phyloP scores from a whole-genome alignment of 2,888 invertebrate species.

The Thera britannica region DNA sequence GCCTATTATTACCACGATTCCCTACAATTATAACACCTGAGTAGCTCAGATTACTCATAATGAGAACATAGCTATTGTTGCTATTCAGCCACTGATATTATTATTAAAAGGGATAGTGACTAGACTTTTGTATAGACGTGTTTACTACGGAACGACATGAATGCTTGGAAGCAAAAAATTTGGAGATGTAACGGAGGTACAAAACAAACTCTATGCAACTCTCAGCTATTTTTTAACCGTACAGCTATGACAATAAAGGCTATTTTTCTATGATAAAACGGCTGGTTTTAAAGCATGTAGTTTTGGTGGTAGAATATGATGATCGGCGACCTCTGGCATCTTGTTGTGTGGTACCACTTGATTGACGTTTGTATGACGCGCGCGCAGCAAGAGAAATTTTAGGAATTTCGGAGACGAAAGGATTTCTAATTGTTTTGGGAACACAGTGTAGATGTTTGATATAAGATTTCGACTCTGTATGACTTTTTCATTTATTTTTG shows the following conservation, averaged over 20 bases:
- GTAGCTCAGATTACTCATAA: slow-evolving; percentile 74
- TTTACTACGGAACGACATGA: slow-evolving; percentile 78
- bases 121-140: slow-evolving; percentile 78
- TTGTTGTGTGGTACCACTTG: slow-evolving; percentile 71
- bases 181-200: slow-evolving; percentile 59
- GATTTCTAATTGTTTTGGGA: slow-evolving; percentile 53
- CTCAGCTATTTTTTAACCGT: slow-evolving; percentile 44
- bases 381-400: slow-evolving; percentile 70
- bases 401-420: slow-evolving; percentile 62
- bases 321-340: slow-evolving; percentile 78
- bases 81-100: slow-evolving; percentile 77
- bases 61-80: slow-evolving; percentile 75
- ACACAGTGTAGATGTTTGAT: not conserved
- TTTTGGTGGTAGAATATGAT: slow-evolving; percentile 61
- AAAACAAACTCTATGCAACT: slow-evolving; percentile 48
- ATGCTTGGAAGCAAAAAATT: slow-evolving; percentile 74
- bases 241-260: slow-evolving; percentile 43
- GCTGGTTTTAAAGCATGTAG: slow-evolving; percentile 28
- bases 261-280: slow-evolving; percentile 42
- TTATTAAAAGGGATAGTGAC: slow-evolving; percentile 70
- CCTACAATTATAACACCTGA: slow-evolving; percentile 78
- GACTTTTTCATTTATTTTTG: too few relatives aligned
- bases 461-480: not conserved
- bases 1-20: slow-evolving; percentile 70
- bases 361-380: slow-evolving; percentile 79